phyloP scores from a whole-genome alignment of 2,113 vertebrate genomes.

The Gopherus flavomarginatus region DNA sequence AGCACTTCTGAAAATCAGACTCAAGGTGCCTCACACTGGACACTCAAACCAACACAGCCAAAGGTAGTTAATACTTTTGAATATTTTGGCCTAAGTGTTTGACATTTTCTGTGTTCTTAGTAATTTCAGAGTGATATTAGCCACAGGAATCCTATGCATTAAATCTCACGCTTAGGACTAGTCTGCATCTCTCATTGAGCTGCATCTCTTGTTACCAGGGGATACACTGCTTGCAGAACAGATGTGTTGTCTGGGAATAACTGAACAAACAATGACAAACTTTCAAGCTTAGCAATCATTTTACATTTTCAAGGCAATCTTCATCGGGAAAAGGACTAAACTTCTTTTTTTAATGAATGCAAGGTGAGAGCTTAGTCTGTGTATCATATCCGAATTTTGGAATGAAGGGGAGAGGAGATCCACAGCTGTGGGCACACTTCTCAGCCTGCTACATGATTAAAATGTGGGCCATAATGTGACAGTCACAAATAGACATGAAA shows the following conservation, averaged over 20 bases:
- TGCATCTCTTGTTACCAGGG: background rate
- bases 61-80: background rate
- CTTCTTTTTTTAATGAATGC: background rate
- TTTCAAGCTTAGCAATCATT: background rate
- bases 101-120: background rate
- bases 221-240: background rate
- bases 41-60: background rate
- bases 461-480: background rate
- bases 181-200: background rate
- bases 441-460: background rate
- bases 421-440: background rate
- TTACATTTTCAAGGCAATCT: background rate
- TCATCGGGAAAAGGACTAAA: background rate
- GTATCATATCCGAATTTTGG: background rate
- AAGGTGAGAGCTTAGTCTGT: background rate
- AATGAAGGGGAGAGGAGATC: background rate
- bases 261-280: background rate
- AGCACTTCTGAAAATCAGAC: background rate
- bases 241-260: background rate
- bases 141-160: background rate
- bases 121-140: background rate
- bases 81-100: background rate
- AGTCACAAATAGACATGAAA: background rate
- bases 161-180: background rate
- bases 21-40: background rate